Evolutionary conservation across 1,140 invertebrate genomes (phyloP).

Genomic region (Bombus pyrosoma): DNA sequence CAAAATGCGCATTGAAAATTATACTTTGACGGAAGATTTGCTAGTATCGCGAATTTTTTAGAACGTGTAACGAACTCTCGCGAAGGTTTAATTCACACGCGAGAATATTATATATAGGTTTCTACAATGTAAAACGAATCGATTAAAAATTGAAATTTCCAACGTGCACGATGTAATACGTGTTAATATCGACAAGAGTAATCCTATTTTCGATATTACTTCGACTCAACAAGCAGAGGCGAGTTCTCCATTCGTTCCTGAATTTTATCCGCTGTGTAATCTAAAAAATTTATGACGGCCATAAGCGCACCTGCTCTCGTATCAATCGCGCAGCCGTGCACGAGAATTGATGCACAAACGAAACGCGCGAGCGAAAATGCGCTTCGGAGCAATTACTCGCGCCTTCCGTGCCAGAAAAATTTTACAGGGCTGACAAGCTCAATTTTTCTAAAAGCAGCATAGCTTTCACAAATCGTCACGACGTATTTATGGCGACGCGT

Average conservation of each 20-base stretch:
- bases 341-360: slow-evolving; percentile 24
- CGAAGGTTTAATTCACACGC: background rate
- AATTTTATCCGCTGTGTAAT: background rate
- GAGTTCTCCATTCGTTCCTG: background rate
- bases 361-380: background rate
- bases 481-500: slow-evolving; percentile 60
- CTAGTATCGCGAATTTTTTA: no score
- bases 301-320: slow-evolving; percentile 21
- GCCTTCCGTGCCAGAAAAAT: background rate
- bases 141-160: background rate
- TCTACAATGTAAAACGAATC: background rate
- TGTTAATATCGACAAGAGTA: background rate
- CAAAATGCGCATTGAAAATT: background rate
- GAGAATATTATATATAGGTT: background rate
- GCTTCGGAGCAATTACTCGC: slow-evolving; percentile 20
- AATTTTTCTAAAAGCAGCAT: slow-evolving; percentile 23
- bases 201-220: background rate
- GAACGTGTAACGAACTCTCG: background rate
- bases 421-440: background rate
- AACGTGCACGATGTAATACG: background rate
- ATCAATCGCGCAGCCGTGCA: slow-evolving; percentile 11
- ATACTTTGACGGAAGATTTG: background rate
- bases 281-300: slow-evolving; percentile 27
- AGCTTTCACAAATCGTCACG: slow-evolving; percentile 62
- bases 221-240: no score